These are phyloP conservation scores for Pseudomugil gertrudae DNA, from an alignment of 2,797 vertebrate genomes.

Conservation along the genomic window DNA sequence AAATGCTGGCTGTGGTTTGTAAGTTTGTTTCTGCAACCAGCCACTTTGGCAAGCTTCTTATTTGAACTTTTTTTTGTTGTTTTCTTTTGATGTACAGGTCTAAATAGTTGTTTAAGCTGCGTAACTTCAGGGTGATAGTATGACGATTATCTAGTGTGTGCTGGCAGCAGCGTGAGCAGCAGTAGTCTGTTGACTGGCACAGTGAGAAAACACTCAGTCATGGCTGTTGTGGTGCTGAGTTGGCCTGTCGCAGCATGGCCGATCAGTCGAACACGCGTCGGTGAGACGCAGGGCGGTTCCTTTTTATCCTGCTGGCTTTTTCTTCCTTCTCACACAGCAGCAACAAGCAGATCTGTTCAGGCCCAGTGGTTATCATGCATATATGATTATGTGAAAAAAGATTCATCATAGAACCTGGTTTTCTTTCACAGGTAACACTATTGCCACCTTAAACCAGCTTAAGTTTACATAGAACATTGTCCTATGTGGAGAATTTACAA, in stretches of 20 bases:
- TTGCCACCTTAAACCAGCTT: no score
- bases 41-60: slow-evolving; percentile 50
- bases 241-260: slow-evolving; percentile 63
- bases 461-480: background rate
- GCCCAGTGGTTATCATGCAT: background rate
- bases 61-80: slow-evolving; percentile 24
- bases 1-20: slow-evolving; percentile 54
- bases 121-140: slow-evolving; percentile 20
- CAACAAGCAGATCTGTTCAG: background rate
- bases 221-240: slow-evolving; percentile 62
- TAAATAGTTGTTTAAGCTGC: background rate
- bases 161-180: slow-evolving; percentile 61
- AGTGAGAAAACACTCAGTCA: slow-evolving; percentile 70
- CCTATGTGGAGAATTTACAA: no score
- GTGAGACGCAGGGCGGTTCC: slow-evolving; percentile 53
- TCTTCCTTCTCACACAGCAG: slow-evolving; percentile 8
- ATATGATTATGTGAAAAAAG: background rate
- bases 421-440: background rate
- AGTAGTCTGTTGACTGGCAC: slow-evolving; percentile 54
- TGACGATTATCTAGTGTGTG: slow-evolving; percentile 11
- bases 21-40: slow-evolving; percentile 47
- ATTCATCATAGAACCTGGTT: background rate
- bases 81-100: slow-evolving; percentile 1
- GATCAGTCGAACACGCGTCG: slow-evolving; percentile 32
- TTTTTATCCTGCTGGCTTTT: slow-evolving; percentile 3